These are phyloP conservation scores for Papilio polyxenes DNA, from an alignment of 1,140 invertebrate genomes.

Conservation along the genomic window DNA sequence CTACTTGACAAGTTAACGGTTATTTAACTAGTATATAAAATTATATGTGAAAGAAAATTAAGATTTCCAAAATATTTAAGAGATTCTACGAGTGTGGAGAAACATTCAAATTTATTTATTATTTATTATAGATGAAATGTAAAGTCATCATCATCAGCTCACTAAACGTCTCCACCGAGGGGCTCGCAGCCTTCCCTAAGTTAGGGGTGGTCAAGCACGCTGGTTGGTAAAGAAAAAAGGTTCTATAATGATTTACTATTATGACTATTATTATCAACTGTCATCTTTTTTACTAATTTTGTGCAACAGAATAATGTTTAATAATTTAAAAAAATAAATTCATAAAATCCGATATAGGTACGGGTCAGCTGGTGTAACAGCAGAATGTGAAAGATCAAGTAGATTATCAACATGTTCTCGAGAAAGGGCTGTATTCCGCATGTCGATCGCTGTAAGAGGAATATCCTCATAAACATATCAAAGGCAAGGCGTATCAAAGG, in stretches of 20 bases:
- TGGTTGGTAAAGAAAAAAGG: too few relatives aligned
- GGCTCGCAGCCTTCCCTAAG: too few relatives aligned
- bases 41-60: background rate
- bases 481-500: constrained; percentile 31
- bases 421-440: constrained; percentile 11
- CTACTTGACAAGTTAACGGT: background rate
- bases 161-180: too few relatives aligned
- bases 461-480: constrained; percentile 34
- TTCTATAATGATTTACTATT: too few relatives aligned
- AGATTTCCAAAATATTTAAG: too few relatives aligned
- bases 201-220: too few relatives aligned
- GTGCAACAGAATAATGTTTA: background rate
- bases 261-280: too few relatives aligned
- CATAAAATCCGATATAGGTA: background rate
- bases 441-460: constrained; percentile 1
- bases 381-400: constrained; percentile 12
- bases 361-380: background rate
- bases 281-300: background rate
- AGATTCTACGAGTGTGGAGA: too few relatives aligned
- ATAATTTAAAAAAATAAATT: background rate
- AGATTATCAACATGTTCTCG: background rate
- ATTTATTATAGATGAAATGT: too few relatives aligned
- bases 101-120: too few relatives aligned
- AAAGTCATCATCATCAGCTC: too few relatives aligned
- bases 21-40: background rate